Base-by-base conservation (phyloP, 2,888 invertebrate genomes). In the Drosophila basisetae region DNA sequence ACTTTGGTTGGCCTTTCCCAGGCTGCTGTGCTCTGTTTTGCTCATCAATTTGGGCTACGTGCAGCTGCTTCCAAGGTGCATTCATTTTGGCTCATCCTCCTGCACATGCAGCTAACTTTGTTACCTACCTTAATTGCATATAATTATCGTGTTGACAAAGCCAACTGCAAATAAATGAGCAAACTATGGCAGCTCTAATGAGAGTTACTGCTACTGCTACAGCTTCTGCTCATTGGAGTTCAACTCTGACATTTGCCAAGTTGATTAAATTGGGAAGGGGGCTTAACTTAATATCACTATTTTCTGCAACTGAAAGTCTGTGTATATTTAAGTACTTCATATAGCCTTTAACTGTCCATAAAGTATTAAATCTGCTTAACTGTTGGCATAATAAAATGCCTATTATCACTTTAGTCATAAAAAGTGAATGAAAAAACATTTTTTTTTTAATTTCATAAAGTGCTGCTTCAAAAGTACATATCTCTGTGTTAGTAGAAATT, bases 61-160 rank as follows among this genome's bases (percentile, higher is more conserved):
- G 79, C 76, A 68, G 55, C 63, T 71, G 75, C 68, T 79, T 62
- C 70, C 69, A 76, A 68, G 72, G 77, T 68, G 56, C 68, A 68
- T 71, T 76, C 72, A 63, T 64, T 22, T 76, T 39, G 67, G 54
- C 39, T 55, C 13, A n/a, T 13, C 33, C 65, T 41, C 33, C 18
- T 59, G 65, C 47, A 35, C 31, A 53, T 52, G 72, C 35, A 60
- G 55, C 61, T 52, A 77, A 89, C 70, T 69, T 74, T 71, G 74
- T 73, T 83, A 54, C 43, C 43, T 31, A 68, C 70, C 73, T 78
- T 82, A 87, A 88, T 89, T 83, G 78, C 73, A 62, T 76, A 72
- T 85, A 85, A 85, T 85, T 85, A 83, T 68, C 69, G 63, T 76
- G 90, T 84, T 84, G 85, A 87, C 74, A 89, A 67, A 68, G 67